Conservation (phyloP, 2,113 vertebrate species). For the Tachysurus fulvidraco region DNA sequence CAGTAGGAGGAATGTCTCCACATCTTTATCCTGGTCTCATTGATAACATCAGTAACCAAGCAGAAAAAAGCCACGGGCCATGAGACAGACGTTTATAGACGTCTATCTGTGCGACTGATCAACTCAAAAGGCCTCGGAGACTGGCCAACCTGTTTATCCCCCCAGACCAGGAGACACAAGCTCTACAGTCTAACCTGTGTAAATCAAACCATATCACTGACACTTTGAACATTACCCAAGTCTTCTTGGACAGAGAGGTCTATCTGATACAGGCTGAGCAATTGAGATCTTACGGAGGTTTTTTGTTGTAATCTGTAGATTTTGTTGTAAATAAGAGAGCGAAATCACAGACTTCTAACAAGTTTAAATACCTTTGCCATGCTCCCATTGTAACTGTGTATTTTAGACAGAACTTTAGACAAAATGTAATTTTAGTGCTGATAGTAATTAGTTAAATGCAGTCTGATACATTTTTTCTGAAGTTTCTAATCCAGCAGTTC, state of each 20-base stretch:
- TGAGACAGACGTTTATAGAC: constrained; percentile 71
- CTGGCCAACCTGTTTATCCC: constrained; percentile 37
- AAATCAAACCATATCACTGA: constrained; percentile 47
- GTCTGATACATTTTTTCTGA: neutral
- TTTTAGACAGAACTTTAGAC: neutral
- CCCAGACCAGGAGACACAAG: constrained; percentile 40
- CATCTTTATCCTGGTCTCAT: constrained; percentile 51
- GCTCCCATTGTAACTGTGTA: neutral
- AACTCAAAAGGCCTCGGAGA: constrained; percentile 45
- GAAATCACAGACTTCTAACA: neutral
- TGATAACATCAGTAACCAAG: constrained; percentile 78
- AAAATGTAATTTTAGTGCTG: neutral
- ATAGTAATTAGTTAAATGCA: neutral
- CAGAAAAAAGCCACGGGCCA: constrained; percentile 63
- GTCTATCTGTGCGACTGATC: constrained; percentile 66
- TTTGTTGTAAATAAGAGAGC: constrained; percentile 4
- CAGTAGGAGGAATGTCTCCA: constrained; percentile 67
- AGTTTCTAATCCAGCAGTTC: neutral
- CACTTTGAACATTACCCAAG: constrained; percentile 38
- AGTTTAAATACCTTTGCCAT: neutral
- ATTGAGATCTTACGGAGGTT: constrained; percentile 20
- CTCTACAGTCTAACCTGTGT: constrained; percentile 49
- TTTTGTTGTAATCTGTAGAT: neutral
- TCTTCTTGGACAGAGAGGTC: constrained; percentile 31
- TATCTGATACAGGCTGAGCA: constrained; percentile 17